Percentiles rank a stretch among this genome's conserved stretches.
phyloP scores from a whole-genome alignment of 2,888 invertebrate genomes.

The Drosophila parthenogenetica region DNA sequence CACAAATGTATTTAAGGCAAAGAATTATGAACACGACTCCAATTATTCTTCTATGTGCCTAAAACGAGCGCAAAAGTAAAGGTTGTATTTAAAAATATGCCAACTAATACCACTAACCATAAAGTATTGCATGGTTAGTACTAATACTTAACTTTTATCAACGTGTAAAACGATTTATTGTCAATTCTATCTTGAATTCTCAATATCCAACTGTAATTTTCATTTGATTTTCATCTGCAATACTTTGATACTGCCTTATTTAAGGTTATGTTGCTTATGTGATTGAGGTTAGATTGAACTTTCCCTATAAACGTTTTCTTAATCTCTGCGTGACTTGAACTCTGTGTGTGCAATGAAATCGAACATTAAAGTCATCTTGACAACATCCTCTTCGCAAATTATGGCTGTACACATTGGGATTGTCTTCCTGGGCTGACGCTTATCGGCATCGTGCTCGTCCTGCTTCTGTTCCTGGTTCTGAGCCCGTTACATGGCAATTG shows the following conservation, averaged over 20 bases:
- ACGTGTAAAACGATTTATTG: too few relatives aligned
- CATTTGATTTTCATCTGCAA: background rate
- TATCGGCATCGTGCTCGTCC: slow-evolving; percentile 37
- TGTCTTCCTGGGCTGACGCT: slow-evolving; percentile 40
- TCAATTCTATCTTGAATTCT: too few relatives aligned
- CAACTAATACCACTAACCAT: too few relatives aligned
- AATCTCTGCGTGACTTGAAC: slow-evolving; percentile 5
- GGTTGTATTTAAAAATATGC: too few relatives aligned
- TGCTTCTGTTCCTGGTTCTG: background rate
- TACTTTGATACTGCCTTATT: background rate
- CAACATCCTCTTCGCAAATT: slow-evolving; percentile 39
- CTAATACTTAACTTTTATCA: too few relatives aligned
- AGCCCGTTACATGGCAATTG: slow-evolving; percentile 24
- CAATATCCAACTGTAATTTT: too few relatives aligned
- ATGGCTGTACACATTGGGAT: slow-evolving; percentile 38
- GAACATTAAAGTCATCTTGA: slow-evolving; percentile 38
- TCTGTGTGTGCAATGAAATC: slow-evolving; percentile 10
- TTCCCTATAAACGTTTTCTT: slow-evolving; percentile 4
- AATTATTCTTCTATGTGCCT: background rate
- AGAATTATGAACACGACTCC: background rate
- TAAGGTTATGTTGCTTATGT: background rate
- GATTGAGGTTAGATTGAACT: slow-evolving; percentile 13
- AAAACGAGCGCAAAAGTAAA: background rate
- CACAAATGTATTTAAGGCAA: slow-evolving; percentile 10
- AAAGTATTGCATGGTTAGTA: too few relatives aligned